phyloP scores from a whole-genome alignment of 2,113 vertebrate genomes.

The Callionymus lyra region DNA sequence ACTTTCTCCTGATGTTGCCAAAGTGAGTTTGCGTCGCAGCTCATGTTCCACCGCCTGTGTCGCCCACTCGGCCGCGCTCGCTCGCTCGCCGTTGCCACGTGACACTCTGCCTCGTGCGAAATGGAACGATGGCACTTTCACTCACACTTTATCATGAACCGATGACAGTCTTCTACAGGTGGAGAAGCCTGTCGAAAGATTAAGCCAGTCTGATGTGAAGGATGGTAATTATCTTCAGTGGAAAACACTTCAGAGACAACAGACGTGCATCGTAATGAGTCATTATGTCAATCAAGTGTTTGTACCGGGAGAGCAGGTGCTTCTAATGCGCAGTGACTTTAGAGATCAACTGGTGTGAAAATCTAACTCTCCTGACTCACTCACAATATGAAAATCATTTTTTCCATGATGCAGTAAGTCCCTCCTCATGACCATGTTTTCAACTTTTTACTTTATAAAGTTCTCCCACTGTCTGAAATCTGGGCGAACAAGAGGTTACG shows the following conservation, averaged over 20 bases:
- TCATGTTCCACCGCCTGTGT: slow-evolving; percentile 3
- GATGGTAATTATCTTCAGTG: slow-evolving; percentile 15
- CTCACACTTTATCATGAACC: slow-evolving; percentile 27
- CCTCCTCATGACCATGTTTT: too few species aligned
- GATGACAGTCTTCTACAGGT: slow-evolving; percentile 35
- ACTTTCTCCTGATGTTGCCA: slow-evolving; percentile 3
- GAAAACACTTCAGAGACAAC: slow-evolving; percentile 4
- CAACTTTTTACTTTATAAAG: too few species aligned
- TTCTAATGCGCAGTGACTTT: too few species aligned
- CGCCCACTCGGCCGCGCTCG: slow-evolving; percentile 26
- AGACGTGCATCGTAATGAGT: slow-evolving; percentile 1
- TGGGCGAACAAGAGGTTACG: too few species aligned
- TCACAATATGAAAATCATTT: too few species aligned
- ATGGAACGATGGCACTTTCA: slow-evolving; percentile 15
- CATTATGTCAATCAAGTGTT: not conserved
- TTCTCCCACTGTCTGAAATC: too few species aligned
- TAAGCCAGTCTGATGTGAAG: slow-evolving; percentile 2
- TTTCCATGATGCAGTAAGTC: too few species aligned
- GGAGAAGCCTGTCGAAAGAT: slow-evolving; percentile 15
- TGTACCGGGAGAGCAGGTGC: too few species aligned
- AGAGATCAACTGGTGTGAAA: too few species aligned
- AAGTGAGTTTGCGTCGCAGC: slow-evolving; percentile 1
- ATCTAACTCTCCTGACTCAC: too few species aligned
- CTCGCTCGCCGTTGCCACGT: slow-evolving; percentile 24
- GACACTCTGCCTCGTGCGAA: slow-evolving; percentile 29